Evolutionary conservation across 2,888 invertebrate genomes (phyloP).

Genomic region (Metalampra italica): DNA sequence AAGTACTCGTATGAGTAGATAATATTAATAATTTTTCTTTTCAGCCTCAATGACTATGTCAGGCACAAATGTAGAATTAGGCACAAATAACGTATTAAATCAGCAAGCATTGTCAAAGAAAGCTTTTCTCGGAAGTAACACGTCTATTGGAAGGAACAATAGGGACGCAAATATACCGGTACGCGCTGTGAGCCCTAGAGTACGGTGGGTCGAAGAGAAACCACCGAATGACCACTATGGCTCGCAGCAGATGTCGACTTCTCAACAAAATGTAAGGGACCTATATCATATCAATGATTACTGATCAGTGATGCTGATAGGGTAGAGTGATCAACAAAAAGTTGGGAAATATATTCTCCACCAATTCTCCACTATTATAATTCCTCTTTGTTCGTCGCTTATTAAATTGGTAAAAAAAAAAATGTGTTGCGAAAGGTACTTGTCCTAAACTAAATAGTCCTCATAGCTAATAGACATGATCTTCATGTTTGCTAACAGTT

Average conservation of each 20-base stretch:
- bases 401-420: too few relatives aligned
- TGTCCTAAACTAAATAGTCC: too few relatives aligned
- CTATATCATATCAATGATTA: neutral
- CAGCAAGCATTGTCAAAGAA: constrained; percentile 70
- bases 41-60: constrained; percentile 85
- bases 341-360: neutral
- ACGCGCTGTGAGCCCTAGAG: constrained; percentile 72
- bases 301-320: neutral
- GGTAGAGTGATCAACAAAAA: neutral
- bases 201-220: constrained; percentile 73
- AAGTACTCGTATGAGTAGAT: too few relatives aligned
- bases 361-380: too few relatives aligned
- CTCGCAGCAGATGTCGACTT: constrained; percentile 60
- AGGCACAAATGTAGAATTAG: constrained; percentile 79
- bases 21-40: constrained; percentile 32
- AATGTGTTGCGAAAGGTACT: too few relatives aligned
- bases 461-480: too few relatives aligned
- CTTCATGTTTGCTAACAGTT: too few relatives aligned
- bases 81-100: constrained; percentile 61
- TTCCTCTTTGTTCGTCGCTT: too few relatives aligned
- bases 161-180: constrained; percentile 73
- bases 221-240: constrained; percentile 55
- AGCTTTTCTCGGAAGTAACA: constrained; percentile 74
- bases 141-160: constrained; percentile 65
- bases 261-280: constrained; percentile 67